Evolutionary conservation across 1,140 invertebrate species (phyloP), one percentile per base, ranked within the genome.

Genomic region (Meteorus sp.): DNA sequence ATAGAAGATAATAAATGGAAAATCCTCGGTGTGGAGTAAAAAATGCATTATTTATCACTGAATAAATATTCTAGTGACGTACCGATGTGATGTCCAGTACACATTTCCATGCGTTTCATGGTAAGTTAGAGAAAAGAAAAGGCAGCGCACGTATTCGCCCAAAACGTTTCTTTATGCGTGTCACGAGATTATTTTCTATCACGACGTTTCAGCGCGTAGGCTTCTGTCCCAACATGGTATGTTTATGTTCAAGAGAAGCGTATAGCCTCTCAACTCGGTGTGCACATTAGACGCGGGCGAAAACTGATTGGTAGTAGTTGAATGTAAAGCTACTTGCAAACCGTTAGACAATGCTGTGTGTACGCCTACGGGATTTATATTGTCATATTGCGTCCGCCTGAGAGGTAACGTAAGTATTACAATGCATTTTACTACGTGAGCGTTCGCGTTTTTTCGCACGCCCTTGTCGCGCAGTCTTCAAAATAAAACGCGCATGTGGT

Each of bases 131-230:
- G 19, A 13, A 19, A 19, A 31, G n/a, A 52, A 17, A 35, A 37
- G 19, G 29, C 50, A 35, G 22, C 27, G 50, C 50, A 52, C 52
- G 52, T 54, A 50, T 11, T 39, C n/a, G n/a, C 47, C 5, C 41
- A 51, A 51, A 51, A 11, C 5, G 13, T 58, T 51, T 58, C 19
- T 51, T 56, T 58, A 58, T 58, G 56, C 56, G 27, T 4, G 45
- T 58, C 56, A 51, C 56, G 56, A 1, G 23, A 25, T 17, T 13
- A 58, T 50, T 56, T 33, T 58, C 56, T 58, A 51, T 51, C 45
- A 17, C 43, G 19, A n/a, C n/a, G n/a, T n/a, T 20, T 23, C 29
- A 37, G 39, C 22, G 56, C 47, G 56, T 58, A 27, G 47, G 56
- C 23, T 43, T n/a, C n/a, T 48, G 45, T 19, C 56, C 56, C 45